Evolutionary conservation across 2,888 invertebrate genomes (phyloP), one percentile per base, ranked within the genome.

Genomic region (Meteorus colon): DNA sequence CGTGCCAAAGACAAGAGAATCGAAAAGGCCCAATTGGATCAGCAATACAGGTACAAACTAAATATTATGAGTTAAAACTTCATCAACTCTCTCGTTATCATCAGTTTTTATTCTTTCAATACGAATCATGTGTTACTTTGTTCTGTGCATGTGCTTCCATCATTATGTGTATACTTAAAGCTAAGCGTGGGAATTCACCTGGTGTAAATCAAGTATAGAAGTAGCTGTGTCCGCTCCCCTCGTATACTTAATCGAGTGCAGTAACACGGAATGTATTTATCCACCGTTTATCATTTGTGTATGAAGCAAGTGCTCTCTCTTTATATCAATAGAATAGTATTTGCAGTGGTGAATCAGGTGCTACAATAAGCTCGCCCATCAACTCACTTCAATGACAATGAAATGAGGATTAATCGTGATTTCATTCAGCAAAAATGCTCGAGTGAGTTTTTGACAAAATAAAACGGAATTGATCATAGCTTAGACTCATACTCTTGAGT

Each of bases 1-100:
- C 92, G 98, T 82, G 98, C 98, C 31, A 98, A 98, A 90, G 98
- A 98, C 89, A 98, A 98, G 90, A 92, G 98, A 80, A 97, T 98
- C 81, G 98, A 98, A 88, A 98, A 98, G 87, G 98, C 98, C 0
- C 97, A 97, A 83, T 92, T 97, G 79, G 98, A 98, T 91, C 97
- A 97, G 86, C 97, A 97, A 85, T 96, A 97, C 89, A 94, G 97
- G 97, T 97, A 90, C 16, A 19, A 69, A 0, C 19, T 31, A 1
- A 41, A 65, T 19, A 34, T 24, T 19, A 65, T 5, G 1, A 63
- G 12, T 34, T 14, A 63, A 10, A 29, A 29, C 1, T 24, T 12
- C 29, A 62, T 29, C 10, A 12, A 62, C 29, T 29, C n/a, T 60
- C 2, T 5, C 19, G 27, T 62, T 62, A n/a, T 27, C 6, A 59